Percentiles rank a stretch among this genome's conserved stretches.
Evolutionary conservation across 2,888 invertebrate genomes (phyloP).

Genomic region (Hirtodrosophila histrioides): DNA sequence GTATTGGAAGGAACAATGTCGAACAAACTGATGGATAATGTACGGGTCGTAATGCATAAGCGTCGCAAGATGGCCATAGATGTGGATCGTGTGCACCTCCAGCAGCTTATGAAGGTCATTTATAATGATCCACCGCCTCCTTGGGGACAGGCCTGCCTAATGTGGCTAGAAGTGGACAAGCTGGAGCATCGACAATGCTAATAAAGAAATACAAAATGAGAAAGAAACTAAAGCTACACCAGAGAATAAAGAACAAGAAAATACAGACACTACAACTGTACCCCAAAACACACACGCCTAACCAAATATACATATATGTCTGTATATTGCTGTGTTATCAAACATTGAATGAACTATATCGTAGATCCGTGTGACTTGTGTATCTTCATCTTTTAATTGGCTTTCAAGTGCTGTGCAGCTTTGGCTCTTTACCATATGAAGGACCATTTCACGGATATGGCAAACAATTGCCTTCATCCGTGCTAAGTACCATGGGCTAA

Average conservation of each 20-base stretch:
- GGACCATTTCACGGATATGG: too few species aligned
- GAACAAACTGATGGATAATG: not conserved
- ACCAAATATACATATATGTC: too few species aligned
- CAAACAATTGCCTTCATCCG: too few species aligned
- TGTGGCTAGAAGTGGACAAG: conserved; percentile 16
- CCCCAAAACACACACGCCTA: too few species aligned
- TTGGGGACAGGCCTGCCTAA: not conserved
- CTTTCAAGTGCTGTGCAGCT: conserved; percentile 35
- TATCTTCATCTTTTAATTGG: conserved; percentile 21
- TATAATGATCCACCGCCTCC: conserved; percentile 15
- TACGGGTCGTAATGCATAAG: not conserved
- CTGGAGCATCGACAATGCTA: not conserved
- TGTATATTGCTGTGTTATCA: too few species aligned
- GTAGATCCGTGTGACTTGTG: too few species aligned
- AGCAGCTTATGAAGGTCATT: not conserved
- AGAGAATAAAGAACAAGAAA: not conserved
- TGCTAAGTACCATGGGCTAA: too few species aligned
- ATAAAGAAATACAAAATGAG: not conserved
- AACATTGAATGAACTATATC: too few species aligned
- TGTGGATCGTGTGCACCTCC: not conserved
- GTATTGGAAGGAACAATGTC: not conserved
- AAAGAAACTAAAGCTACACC: too few species aligned
- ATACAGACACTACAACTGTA: too few species aligned
- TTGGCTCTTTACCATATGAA: conserved; percentile 25
- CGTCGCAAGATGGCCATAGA: not conserved